Evolutionary conservation across 2,113 vertebrate species (phyloP).

Genomic region (Blennius ocellaris): DNA sequence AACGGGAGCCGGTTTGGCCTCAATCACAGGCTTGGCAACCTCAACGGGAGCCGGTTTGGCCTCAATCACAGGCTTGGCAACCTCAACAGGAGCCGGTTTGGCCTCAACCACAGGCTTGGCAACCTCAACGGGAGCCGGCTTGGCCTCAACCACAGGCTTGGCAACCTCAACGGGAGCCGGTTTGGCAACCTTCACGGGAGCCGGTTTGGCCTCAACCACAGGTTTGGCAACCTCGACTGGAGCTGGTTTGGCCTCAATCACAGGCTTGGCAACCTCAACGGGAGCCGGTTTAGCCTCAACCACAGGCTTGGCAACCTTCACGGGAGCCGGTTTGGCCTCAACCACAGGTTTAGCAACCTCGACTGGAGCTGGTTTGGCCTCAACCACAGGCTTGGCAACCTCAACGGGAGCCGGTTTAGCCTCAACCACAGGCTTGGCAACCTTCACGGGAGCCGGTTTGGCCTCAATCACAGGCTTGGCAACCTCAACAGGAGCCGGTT

Average conservation of each 20-base stretch:
- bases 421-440: no score
- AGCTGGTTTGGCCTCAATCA: slow-evolving; percentile 26
- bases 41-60: not conserved
- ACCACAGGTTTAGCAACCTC: slow-evolving; percentile 1
- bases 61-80: slow-evolving; percentile 4
- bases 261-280: slow-evolving; percentile 10
- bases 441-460: not conserved
- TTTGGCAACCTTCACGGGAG: not conserved
- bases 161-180: slow-evolving; percentile 6
- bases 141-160: not conserved
- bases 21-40: not conserved
- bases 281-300: not conserved
- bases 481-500: not conserved
- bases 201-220: not conserved
- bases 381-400: no score
- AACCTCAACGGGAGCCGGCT: not conserved
- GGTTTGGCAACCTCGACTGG: not conserved
- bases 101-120: not conserved
- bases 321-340: not conserved
- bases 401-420: no score
- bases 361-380: not conserved
- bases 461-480: slow-evolving; percentile 6
- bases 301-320: not conserved
- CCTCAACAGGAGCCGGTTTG: slow-evolving; percentile 6
- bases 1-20: no score